Evolutionary conservation across 2,113 vertebrate genomes (phyloP).

Genomic region (Hemibagrus wyckioides): DNA sequence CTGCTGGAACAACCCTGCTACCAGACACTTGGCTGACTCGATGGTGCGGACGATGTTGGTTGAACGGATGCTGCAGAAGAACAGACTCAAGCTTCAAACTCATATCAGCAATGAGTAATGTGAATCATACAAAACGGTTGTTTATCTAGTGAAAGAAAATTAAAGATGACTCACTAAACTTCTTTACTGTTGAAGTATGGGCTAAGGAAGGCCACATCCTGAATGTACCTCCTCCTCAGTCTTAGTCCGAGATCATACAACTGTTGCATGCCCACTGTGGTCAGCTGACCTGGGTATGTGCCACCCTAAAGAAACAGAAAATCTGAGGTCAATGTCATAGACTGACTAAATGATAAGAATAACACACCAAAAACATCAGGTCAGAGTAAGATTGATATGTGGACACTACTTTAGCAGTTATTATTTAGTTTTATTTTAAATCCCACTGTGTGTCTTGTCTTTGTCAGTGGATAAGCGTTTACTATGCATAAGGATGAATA

Average conservation of each 20-base stretch:
- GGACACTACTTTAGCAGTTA: not conserved
- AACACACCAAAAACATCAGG: not conserved
- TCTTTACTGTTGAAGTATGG: conserved; percentile 80
- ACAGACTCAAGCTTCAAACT: conserved; percentile 37
- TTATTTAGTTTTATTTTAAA: not conserved
- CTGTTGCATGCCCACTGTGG: conserved; percentile 90
- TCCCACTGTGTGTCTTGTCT: not conserved
- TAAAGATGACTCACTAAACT: conserved; percentile 84
- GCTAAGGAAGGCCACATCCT: conserved; percentile 80
- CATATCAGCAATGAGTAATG: not conserved
- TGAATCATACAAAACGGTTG: not conserved
- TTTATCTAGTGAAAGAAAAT: not conserved
- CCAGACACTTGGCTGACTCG: conserved; percentile 88
- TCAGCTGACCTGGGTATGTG: conserved; percentile 86
- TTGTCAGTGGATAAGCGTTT: not conserved
- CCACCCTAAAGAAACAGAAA: conserved; percentile 79
- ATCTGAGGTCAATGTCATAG: not conserved
- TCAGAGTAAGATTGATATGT: not conserved
- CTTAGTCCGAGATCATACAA: conserved; percentile 84
- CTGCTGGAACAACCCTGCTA: conserved; percentile 89
- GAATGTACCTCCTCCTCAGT: conserved; percentile 82
- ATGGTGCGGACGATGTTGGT: conserved; percentile 91
- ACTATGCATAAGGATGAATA: not conserved
- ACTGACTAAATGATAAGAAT: not conserved
- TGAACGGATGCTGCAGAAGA: conserved; percentile 83